Base-by-base conservation (phyloP, 1,140 invertebrate genomes). In the Lepidurus arcticus region DNA sequence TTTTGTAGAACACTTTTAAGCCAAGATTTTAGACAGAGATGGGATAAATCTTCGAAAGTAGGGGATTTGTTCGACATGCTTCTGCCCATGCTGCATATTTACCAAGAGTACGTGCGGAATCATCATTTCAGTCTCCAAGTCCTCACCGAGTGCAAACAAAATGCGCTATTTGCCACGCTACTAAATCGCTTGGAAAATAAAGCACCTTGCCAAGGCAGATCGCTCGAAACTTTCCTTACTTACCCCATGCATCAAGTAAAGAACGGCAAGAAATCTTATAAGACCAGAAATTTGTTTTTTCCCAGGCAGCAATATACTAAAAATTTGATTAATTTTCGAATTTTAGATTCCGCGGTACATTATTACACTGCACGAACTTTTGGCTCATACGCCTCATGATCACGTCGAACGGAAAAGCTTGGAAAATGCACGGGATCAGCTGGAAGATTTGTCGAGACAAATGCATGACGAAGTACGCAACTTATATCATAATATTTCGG, bases 181-280 rank as follows among this genome's bases (percentile, higher is more conserved):
- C 87, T 97, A 42, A 89, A 91, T 78, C 85, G 94, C 7, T 87
- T 96, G 65, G 95, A 97, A 85, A 92, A 92, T 83, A 97, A 97
- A 84, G 89, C 93, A 0, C 89, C 91, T 1, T 94, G 94, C 82
- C 93, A 95, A 82, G 92, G 93, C 34, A 85, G 94, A 78, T 92
- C 92, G 4, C 85, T 97, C 77, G 95, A 97, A 85, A 95, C 91
- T 5, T 97, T 97, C 85, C 87, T 97, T 75, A 97, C 94, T 1
- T 96, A 96, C 86, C 95, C 95, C 10, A 97, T 97, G 95, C 93
- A 96, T 87, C 95, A 96, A 90, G 94, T 96, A 87, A 84, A 34
- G 80, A 76, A 75, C 10, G 45, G 53, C 21, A n/a, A n/a, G 21
- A 16, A 1, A 13, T 65, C 13, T 65, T 24, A 24, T 24, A 24